Base-by-base conservation (phyloP, 2,113 vertebrate genomes). In the Eretmochelys imbricata region DNA sequence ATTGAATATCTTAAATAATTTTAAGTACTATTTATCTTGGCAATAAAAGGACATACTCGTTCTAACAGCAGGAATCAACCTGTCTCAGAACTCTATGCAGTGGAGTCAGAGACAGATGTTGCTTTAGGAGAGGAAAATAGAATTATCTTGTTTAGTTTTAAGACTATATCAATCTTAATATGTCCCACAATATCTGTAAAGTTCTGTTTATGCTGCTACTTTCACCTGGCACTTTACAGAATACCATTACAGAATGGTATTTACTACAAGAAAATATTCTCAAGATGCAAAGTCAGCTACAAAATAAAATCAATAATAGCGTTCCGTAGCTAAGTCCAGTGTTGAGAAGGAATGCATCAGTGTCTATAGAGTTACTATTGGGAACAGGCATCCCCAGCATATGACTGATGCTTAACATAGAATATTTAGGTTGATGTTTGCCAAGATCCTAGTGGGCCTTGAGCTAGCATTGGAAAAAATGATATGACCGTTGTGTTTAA, bases 251-350 rank as follows among this genome's bases (percentile, higher is more conserved):
- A 80, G 12, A 59, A 48, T 85, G 87, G 86, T 91, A 62, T 69
- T 94, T 93, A 57, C 62, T 87, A 11, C 4, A 75, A 89, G 54
- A 95, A 94, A 96, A 90, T 87, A 91, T 54, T 93, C 75, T 93
- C 69, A 87, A 95, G 86, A 49, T 94, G 53, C 54, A 62, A 65
- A 55, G 12, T 88, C 35, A 94, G 38, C 42, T 96, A 46, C 88
- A 95, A 89, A 94, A 87, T 84, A 96, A 93, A 97, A 93, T 91
- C 49, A 87, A 84, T 54, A 75, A 91, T 91, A 65, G 53, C 46
- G 91, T 62, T 82, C 76, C 82, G 72, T 50, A 78, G 24, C 89
- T 90, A 76, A 88, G 8, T 35, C 80, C 49, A 90, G 38, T 88
- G 93, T 49, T 94, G 54, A 80, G 81, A 49, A 84, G 50, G 22